Percentiles rank a stretch among this genome's conserved stretches.
Evolutionary conservation across 2,888 invertebrate genomes (phyloP).

Genomic region (Agrotis clavis): DNA sequence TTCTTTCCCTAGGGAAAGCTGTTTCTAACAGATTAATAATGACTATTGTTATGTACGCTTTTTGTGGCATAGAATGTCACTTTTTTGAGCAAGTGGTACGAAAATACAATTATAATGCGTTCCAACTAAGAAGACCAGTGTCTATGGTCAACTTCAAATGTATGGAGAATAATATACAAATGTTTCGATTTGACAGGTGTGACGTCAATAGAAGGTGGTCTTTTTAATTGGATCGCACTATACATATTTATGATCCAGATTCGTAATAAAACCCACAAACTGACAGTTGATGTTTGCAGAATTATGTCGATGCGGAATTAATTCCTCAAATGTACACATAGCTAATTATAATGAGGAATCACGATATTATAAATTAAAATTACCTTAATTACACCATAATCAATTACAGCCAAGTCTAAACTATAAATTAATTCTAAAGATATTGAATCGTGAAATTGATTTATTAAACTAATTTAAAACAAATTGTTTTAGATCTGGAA

Average conservation of each 20-base stretch:
- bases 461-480: slow-evolving; percentile 48
- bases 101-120: too few relatives aligned
- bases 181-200: too few relatives aligned
- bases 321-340: slow-evolving; percentile 24
- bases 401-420: slow-evolving; percentile 40
- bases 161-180: too few relatives aligned
- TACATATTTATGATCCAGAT: slow-evolving; percentile 23
- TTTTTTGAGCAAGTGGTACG: too few relatives aligned
- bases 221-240: too few relatives aligned
- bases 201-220: too few relatives aligned
- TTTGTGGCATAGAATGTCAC: too few relatives aligned
- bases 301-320: slow-evolving; percentile 24
- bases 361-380: slow-evolving; percentile 48
- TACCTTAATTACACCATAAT: slow-evolving; percentile 50
- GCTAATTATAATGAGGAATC: slow-evolving; percentile 29
- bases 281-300: slow-evolving; percentile 28
- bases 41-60: too few relatives aligned
- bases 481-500: slow-evolving; percentile 36
- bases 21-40: too few relatives aligned
- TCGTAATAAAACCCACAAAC: slow-evolving; percentile 33
- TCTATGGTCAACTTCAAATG: too few relatives aligned
- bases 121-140: too few relatives aligned
- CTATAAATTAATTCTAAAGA: slow-evolving; percentile 51
- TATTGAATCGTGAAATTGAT: slow-evolving; percentile 42
- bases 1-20: too few relatives aligned